Base-by-base conservation (phyloP, 1,140 invertebrate species). In the Hyphantria cunea region DNA sequence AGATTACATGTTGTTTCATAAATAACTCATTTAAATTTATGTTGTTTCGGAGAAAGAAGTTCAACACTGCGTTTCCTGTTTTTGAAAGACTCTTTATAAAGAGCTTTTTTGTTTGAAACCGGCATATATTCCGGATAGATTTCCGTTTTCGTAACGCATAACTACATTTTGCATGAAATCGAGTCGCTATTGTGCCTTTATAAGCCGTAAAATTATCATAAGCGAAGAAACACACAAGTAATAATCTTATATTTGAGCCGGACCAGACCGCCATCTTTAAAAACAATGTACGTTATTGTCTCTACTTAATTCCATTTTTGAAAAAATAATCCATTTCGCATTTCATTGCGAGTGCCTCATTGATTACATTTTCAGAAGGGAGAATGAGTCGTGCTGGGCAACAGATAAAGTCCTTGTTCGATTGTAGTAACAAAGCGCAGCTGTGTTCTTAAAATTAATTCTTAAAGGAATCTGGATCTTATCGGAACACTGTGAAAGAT, bases 261-360 rank as follows among this genome's bases (percentile, higher is more conserved):
- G 75, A 76, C 74, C 67, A 72, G 71, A 62, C 81, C 74, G 85
- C 84, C 85, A 88, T 88, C 81, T 90, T 88, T 86, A 80, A 85
- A 83, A 86, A 88, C 87, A 90, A 90, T 88, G 83, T 84, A 72
- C 82, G 80, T 87, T 90, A 88, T 90, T 89, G 86, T 90, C 84
- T 86, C 79, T 88, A 81, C 80, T 90, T 87, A 89, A 90, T 89
- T 87, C 84, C 86, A 89, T 89, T 90, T 90, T 90, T 87, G 78
- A 88, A 88, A 90, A 89, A 90, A 88, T 87, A 90, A 88, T 88
- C 84, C 85, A 86, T 85, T 89, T 87, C 79, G 80, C 79, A 83
- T 90, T 90, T 90, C 78, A 88, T 88, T 76, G 74, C 68, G 74
- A 77, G 69, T 70, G 78, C 45, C 72, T 82, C 80, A 80, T 83